A percentile compares a stretch with the other conserved stretches of the same genome.
Conservation (phyloP, 2,797 vertebrate species). For the Fratercula arctica region DNA sequence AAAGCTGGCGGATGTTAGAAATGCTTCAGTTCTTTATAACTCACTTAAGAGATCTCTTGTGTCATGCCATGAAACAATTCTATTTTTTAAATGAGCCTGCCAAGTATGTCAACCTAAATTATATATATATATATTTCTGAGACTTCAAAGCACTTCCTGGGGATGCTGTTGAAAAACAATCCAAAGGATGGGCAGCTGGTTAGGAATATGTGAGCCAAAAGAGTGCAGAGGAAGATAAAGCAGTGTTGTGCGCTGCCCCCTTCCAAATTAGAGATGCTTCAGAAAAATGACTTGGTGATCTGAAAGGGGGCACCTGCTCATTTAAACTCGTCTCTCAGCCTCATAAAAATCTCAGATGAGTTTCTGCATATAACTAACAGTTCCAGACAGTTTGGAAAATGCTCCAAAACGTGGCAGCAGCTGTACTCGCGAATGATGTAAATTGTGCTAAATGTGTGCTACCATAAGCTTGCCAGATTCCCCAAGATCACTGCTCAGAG, state of each 20-base stretch:
- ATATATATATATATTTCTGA: constrained; percentile 49
- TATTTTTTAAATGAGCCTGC: constrained; percentile 63
- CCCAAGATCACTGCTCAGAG: background rate
- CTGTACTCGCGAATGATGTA: background rate
- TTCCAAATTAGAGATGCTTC: constrained; percentile 4
- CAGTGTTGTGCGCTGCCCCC: background rate
- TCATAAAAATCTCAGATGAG: background rate
- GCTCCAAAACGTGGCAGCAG: background rate
- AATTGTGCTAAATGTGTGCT: background rate
- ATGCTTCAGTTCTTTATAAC: constrained; percentile 65
- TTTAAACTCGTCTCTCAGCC: background rate
- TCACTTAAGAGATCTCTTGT: constrained; percentile 68
- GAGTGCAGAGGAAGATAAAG: background rate
- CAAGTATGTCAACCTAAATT: constrained; percentile 74
- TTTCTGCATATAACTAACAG: background rate
- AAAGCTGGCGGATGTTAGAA: constrained; percentile 67
- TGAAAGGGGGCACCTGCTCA: background rate
- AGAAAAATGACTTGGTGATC: background rate
- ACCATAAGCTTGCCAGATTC: background rate
- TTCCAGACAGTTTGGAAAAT: background rate
- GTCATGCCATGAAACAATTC: constrained; percentile 71
- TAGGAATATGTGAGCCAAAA: constrained; percentile 11
- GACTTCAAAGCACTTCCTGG: constrained; percentile 76
- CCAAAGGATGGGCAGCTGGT: constrained; percentile 49
- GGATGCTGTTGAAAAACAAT: constrained; percentile 65